Evolutionary conservation across 2,113 vertebrate genomes (phyloP), one percentile per base, ranked within the genome.

Genomic region (Zootoca vivipara): DNA sequence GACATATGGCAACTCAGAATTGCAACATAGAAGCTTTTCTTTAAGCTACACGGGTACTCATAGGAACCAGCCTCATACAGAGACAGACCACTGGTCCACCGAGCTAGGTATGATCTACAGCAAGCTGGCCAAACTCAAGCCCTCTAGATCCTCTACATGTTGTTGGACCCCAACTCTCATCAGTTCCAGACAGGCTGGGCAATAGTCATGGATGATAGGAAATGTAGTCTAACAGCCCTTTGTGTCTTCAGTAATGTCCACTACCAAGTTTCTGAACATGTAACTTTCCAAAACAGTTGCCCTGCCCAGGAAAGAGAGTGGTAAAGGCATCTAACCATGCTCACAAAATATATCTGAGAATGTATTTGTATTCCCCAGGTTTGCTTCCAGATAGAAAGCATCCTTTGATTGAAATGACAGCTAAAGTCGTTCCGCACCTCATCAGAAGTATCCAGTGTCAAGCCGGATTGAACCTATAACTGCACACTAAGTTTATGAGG

Each of bases 321-420:
- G 38, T 0, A 15, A 22, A 24, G 16, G 3, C 20, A 26, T 79
- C n/a, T 72, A 35, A 0, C 3, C 52, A 89, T 58, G 9, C 10
- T 58, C 88, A 91, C 85, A 82, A 52, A 86, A 79, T 86, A 52
- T 70, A 72, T 52, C 40, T 56, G 42, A 30, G 30, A 85, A 8
- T 80, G 75, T 75, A 26, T 22, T 81, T 65, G 13, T n/a, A 84
- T 87, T 86, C 56, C 64, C 5, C 84, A 52, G 83, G 79, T 84
- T 92, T 89, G 33, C 86, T 81, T n/a, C 35, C 42, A 67, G 52
- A 74, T 35, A 35, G 35, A 72, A 85, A 73, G 10, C 58, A 67
- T 52, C 78, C 52, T 72, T 20, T 33, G 12, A n/a, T 56, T 69
- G 85, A 52, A 84, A 67, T 77, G 72, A 82, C 52, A 70, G 33